Base-by-base conservation (phyloP, 1,140 invertebrate genomes). In the Samia ricini region DNA sequence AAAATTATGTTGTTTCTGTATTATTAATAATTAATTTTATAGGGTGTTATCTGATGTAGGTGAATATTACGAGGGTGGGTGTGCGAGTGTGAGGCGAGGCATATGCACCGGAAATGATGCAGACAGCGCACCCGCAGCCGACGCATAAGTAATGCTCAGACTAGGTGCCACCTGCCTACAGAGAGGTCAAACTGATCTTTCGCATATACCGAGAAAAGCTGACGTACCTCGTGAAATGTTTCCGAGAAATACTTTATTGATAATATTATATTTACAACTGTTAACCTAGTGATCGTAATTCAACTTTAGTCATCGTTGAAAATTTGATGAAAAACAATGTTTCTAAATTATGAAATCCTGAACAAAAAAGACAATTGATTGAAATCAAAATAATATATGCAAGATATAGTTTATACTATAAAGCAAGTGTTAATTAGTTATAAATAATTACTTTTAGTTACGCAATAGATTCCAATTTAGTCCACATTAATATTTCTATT, bases 111-210 rank as follows among this genome's bases (percentile, higher is more conserved):
- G 57, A 59, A 59, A n/a, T 42, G 36, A 21, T n/a, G 57, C 57
- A 59, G 57, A 59, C 57, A 23, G 57, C 42, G 57, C 57, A 59
- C 57, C 57, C 56, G 56, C 56, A 26, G 56, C 22, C 57, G 33
- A 48, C 57, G 57, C 57, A 59, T 59, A 49, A 50, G 36, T 50
- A 59, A 59, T 59, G 57, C 42, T 15, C 24, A 15, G 15, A 10
- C 57, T 21, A 7, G 36, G 42, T 33, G 20, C 42, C 36, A 49
- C 57, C 36, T 49, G 21, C 57, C 36, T 49, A 12, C 57, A 15
- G 29, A 15, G 29, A 57, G 56, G 56, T 57, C 56, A 57, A 26
- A 20, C 56, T 42, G 29, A 57, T 29, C 56, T 57, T 57, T 57
- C 29, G 20, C 23, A 26, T 24, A 4, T 20, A n/a, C 54, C 23